Percentiles rank a stretch among this genome's conserved stretches.
Conservation (phyloP, 2,113 vertebrate species). For the Petrocephalus zakoni region DNA sequence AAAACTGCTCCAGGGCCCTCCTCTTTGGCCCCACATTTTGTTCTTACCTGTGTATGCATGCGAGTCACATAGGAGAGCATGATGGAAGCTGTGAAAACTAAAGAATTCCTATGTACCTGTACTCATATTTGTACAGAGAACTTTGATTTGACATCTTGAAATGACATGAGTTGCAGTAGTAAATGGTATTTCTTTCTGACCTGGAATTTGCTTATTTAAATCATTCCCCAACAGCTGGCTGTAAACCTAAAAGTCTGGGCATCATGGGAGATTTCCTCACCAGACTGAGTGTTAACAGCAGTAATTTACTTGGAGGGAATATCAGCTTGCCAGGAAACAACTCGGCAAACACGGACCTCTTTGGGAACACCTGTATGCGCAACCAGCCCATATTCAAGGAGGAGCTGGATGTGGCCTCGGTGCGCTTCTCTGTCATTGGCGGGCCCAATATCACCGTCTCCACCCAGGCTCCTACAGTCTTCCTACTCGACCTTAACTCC, state of each 20-base stretch:
- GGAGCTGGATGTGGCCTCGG: conserved; percentile 76
- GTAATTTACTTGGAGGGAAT: conserved; percentile 30
- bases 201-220: not conserved
- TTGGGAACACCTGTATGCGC: conserved; percentile 59
- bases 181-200: not conserved
- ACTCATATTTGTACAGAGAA: not conserved
- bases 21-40: not conserved
- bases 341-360: not conserved
- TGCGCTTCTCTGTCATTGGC: conserved; percentile 66
- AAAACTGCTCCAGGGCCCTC: not conserved
- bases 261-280: conserved; percentile 42
- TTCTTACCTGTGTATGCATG: not conserved
- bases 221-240: conserved; percentile 48
- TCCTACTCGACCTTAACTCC: conserved; percentile 66
- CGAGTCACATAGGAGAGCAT: too few species aligned
- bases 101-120: not conserved
- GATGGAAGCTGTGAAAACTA: not conserved
- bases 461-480: conserved; percentile 58
- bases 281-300: conserved; percentile 39
- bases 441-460: conserved; percentile 58
- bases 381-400: conserved; percentile 70
- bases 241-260: conserved; percentile 56
- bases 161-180: not conserved
- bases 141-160: not conserved
- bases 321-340: fast-evolving